phyloP scores from a whole-genome alignment of 2,113 vertebrate species.

The Platichthys flesus region DNA sequence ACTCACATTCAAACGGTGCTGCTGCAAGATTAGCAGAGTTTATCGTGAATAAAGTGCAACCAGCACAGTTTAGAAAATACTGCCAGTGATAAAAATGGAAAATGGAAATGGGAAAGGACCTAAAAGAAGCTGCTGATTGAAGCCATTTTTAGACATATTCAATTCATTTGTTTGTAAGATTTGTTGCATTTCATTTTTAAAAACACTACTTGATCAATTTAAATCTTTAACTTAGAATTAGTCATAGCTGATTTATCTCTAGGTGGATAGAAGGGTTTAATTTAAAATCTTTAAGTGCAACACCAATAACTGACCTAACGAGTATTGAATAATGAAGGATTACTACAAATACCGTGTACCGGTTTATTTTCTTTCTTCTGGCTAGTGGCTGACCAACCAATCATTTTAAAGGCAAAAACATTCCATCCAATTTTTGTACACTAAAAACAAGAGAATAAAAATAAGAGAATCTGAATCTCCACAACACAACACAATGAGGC shows the following conservation, averaged over 20 bases:
- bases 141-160: neutral
- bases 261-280: too few species aligned
- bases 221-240: too few species aligned
- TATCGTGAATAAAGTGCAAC: neutral
- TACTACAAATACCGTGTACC: neutral
- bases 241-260: too few species aligned
- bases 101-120: neutral
- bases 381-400: neutral
- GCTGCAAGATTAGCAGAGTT: neutral
- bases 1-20: neutral
- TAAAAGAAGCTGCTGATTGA: neutral
- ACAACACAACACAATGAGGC: slow-evolving; percentile 5
- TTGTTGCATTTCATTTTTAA: too few species aligned
- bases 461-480: neutral
- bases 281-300: too few species aligned
- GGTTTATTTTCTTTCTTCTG: neutral
- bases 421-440: neutral
- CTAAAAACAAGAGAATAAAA: neutral
- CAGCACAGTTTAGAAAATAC: neutral
- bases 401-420: too few species aligned
- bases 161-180: neutral
- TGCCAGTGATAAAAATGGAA: neutral
- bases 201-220: too few species aligned
- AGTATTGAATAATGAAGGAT: neutral
- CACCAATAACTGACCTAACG: too few species aligned